Base-by-base conservation (phyloP, 1,140 invertebrate species). In the Ectropis grisescens region DNA sequence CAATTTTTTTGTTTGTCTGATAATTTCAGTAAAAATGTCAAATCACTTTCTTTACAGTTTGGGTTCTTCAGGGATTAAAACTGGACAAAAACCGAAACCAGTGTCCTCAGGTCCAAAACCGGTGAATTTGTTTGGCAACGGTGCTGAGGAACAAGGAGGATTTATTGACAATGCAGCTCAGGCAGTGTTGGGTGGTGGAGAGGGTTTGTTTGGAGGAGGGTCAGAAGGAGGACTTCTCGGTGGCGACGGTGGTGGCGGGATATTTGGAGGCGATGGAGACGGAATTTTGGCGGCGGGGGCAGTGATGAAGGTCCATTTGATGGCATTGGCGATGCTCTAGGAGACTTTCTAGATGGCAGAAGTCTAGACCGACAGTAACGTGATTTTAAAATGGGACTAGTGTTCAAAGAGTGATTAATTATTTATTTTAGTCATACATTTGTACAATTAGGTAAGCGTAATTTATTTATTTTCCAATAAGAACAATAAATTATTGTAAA, bases 21-120 rank as follows among this genome's bases (percentile, higher is more conserved):
- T n/a, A n/a, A n/a, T n/a, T n/a, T n/a, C n/a, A n/a, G n/a, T n/a
- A n/a, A n/a, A n/a, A n/a, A n/a, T n/a, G n/a, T n/a, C n/a, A n/a
- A n/a, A n/a, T n/a, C n/a, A n/a, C n/a, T n/a, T n/a, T n/a, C n/a
- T 41, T 62, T 69, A 32, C 34, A 83, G 81, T 11, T 56, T 83
- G 19, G 82, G 79, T 6, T 37, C 61, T 14, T 58, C 59, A 29
- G 82, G 82, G 7, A 37, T 83, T 11, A 58, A 75, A 39, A 69
- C 76, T 2, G 78, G 79, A 11, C 39, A 79, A 32, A 82, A 76
- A 44, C 81, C 79, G 2, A 72, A 78, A 35, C 69, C 67, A 28
- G 54, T 70, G 28, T 69, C 62, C 19, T 60, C 60, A 2, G 72
- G 75, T 12, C 74, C 70, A 13, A 54, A 54, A 25, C 66, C 67